These are phyloP conservation scores for Palythoa heliodiscus DNA, from an alignment of 92 coral and sea anemone species.

Conservation along the genomic window DNA sequence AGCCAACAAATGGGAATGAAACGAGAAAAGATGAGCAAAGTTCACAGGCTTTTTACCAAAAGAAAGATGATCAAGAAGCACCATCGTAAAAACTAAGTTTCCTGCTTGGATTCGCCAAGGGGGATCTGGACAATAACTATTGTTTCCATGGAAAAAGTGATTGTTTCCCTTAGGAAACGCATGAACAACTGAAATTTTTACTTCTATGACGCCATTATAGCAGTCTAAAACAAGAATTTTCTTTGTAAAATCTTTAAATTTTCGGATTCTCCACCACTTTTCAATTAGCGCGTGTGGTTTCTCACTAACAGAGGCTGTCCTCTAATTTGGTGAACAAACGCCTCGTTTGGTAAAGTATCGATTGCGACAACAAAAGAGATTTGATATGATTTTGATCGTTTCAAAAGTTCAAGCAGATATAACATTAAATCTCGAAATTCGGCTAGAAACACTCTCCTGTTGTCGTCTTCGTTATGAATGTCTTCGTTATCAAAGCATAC, in stretches of 20 bases:
- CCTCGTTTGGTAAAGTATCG: no score
- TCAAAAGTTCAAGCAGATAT: no score
- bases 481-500: no score
- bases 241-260: neutral
- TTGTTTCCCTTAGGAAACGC: conserved; percentile 27
- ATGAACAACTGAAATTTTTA: neutral
- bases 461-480: no score
- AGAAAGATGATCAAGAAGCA: conserved; percentile 64
- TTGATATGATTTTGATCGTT: no score
- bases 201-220: neutral
- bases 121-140: neutral
- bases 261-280: conserved; percentile 17
- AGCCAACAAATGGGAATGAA: conserved; percentile 41
- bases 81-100: conserved; percentile 50
- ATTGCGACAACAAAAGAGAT: no score
- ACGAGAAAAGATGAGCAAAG: conserved; percentile 68
- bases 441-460: no score
- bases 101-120: neutral
- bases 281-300: neutral
- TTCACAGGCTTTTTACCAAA: conserved; percentile 58
- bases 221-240: neutral
- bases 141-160: neutral
- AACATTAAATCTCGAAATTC: no score
- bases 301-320: neutral
- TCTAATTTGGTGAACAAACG: no score